Conservation (phyloP, 1,140 invertebrate species). For the Hesperophylax magnus region DNA sequence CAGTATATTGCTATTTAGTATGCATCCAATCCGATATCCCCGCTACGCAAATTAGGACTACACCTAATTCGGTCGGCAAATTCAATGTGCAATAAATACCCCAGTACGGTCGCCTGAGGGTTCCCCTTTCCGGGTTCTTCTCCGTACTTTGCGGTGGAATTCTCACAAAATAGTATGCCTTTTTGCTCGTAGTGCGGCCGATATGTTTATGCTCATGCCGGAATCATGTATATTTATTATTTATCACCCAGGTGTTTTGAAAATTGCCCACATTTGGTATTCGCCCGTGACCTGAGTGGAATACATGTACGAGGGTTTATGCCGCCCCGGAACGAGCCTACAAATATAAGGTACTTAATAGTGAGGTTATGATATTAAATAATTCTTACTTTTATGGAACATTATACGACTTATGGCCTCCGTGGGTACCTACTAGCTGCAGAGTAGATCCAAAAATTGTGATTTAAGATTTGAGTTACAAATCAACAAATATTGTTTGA, state of each 20-base stretch:
- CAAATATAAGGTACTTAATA: too few species aligned
- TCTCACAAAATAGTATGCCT: slow-evolving; percentile 29
- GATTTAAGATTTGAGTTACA: too few species aligned
- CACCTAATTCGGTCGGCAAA: slow-evolving; percentile 27
- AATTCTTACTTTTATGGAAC: too few species aligned
- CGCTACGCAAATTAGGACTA: background rate
- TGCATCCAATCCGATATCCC: too few species aligned
- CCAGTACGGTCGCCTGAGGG: background rate
- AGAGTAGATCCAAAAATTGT: too few species aligned
- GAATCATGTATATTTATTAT: slow-evolving; percentile 38
- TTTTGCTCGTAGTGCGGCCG: slow-evolving; percentile 24
- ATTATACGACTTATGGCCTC: too few species aligned
- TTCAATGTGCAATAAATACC: slow-evolving; percentile 43
- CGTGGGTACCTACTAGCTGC: too few species aligned
- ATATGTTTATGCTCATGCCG: slow-evolving; percentile 28
- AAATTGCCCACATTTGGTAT: slow-evolving; percentile 33
- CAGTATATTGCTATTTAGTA: too few species aligned
- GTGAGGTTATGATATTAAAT: too few species aligned
- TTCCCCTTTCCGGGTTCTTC: background rate
- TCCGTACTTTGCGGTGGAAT: slow-evolving; percentile 1
- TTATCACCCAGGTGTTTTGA: slow-evolving; percentile 27
- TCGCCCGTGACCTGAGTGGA: slow-evolving; percentile 8
- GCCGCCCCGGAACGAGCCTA: too few species aligned
- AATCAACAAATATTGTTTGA: too few species aligned
- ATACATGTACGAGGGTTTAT: background rate